phyloP scores from a whole-genome alignment of 2,113 vertebrate species.

The Sitta europaea region DNA sequence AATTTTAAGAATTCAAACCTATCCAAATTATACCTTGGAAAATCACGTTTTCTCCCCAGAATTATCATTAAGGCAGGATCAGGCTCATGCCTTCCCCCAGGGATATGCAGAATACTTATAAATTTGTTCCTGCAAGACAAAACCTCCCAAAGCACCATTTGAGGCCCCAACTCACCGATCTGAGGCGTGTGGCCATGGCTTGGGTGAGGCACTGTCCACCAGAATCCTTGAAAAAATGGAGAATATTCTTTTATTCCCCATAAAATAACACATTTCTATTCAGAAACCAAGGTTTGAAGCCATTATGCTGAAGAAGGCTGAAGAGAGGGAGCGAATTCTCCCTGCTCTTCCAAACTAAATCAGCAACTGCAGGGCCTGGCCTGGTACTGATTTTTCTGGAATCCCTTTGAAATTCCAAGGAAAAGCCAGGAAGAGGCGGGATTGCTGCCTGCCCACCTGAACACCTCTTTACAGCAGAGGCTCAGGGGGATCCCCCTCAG shows the following conservation, averaged over 20 bases:
- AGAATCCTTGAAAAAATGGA: neutral
- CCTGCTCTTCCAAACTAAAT: neutral
- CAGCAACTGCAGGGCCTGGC: neutral
- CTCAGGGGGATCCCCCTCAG: neutral
- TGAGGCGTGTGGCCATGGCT: conserved; percentile 45
- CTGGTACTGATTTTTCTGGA: neutral
- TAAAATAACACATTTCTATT: fast-evolving
- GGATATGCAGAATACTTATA: neutral
- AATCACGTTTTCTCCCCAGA: fast-evolving
- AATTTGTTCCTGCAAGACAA: neutral
- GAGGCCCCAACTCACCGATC: conserved; percentile 38
- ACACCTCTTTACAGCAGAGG: neutral
- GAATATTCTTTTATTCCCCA: neutral
- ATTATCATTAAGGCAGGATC: neutral
- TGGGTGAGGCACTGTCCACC: neutral
- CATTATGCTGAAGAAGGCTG: neutral
- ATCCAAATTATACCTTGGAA: neutral
- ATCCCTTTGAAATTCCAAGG: neutral
- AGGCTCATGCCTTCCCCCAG: neutral
- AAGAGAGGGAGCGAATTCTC: neutral
- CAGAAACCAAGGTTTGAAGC: neutral
- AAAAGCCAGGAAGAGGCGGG: neutral
- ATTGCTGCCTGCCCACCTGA: neutral
- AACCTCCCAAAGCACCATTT: neutral
- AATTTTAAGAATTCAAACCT: neutral